Conservation (phyloP, 35 echinoderm and acorn worm species). For the Apostichopus californicus region DNA sequence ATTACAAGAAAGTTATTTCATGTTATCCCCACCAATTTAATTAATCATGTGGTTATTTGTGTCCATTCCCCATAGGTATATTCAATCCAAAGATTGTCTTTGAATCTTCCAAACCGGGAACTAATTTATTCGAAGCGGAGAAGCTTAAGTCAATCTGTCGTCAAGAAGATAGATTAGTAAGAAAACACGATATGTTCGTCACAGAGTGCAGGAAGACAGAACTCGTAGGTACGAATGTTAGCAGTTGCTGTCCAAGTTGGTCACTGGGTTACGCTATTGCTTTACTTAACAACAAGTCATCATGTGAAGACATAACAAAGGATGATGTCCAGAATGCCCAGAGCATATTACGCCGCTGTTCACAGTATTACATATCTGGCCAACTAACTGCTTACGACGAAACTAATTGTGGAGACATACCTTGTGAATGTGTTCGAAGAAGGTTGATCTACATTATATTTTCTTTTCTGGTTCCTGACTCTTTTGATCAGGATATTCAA, state of each 20-base stretch:
- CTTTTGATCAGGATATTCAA: constrained; percentile 6
- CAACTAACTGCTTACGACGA: neutral
- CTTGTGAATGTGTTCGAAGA: neutral
- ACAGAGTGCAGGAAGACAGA: neutral
- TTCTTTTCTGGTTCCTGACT: constrained; percentile 33
- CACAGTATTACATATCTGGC: constrained; percentile 5
- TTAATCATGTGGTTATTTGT: no score
- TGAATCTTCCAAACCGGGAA: no score
- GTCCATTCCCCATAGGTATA: no score
- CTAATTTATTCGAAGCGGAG: no score
- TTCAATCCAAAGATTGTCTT: no score
- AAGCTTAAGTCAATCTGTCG: constrained; percentile 48
- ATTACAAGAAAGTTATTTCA: no score
- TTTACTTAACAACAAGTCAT: constrained; percentile 68
- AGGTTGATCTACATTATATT: constrained; percentile 25
- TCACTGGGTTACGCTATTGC: constrained; percentile 82
- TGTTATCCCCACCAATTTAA: no score
- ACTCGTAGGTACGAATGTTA: neutral
- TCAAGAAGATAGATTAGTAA: neutral
- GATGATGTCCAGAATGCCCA: constrained; percentile 43
- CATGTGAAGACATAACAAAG: constrained; percentile 55
- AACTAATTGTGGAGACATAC: neutral
- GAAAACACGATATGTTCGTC: neutral
- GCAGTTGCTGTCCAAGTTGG: constrained; percentile 51
- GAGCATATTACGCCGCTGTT: constrained; percentile 34